Evolutionary conservation across 2,113 vertebrate species (phyloP), one percentile per base, ranked within the genome.

Genomic region (Oreamnos americanus): DNA sequence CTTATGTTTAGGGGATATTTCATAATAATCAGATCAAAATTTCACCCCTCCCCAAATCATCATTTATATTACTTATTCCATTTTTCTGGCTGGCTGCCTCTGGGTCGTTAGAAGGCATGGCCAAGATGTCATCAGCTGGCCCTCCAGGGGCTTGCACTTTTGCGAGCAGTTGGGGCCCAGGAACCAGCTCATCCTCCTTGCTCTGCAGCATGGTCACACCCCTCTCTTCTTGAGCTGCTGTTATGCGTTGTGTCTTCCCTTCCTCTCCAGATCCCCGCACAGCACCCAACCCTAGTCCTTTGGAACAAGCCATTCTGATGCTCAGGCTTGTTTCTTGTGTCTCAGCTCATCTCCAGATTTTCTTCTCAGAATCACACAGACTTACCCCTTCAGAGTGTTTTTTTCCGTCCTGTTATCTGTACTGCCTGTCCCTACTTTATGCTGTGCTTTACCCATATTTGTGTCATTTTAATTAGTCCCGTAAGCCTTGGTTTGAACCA

Each of bases 281-380:
- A 25, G 25, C 16, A 4, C 36, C 67, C 43, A 94, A 21, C 25
- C 8, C 6, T 28, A 36, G 43, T 86, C 33, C 14, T 53, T 57
- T 21, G 45, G 90, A 97, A 91, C 71, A 64, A 90, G 57, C 53
- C 12, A 2, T 95, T 36, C 71, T 74, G 51, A 30, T 33, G 26
- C 79, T 92, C n/a, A 36, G 26, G 67, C 79, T 90, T 79, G 19
- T 92, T 62, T 96, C 85, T 93, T 90, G 36, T 88, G 74, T 43
- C 15, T 96, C 47, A 30, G 62, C 78, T 79, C 33, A 43, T 47
- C 30, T 92, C 74, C 96, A 84, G 55, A 96, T 94, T 96, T 91
- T 94, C 53, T 76, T 62, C 71, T 90, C 64, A 87, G 43, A 97
- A 71, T 83, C 43, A 6, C 64, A 90, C 71, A 96, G 95, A 85